Base-by-base conservation (phyloP, 2,113 vertebrate genomes). In the Sisor rabdophorus region DNA sequence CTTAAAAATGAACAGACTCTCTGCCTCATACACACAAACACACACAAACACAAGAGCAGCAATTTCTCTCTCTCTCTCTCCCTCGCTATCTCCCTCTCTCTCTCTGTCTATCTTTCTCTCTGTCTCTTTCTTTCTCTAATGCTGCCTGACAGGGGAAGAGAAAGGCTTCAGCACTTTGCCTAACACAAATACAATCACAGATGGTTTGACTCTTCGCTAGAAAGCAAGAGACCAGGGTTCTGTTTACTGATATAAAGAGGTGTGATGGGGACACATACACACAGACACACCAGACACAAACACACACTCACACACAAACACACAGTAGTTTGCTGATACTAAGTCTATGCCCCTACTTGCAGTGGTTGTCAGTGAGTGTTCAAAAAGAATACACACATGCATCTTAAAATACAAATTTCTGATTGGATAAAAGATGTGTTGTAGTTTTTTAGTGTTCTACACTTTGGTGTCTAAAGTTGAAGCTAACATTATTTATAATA, bases 181-280 rank as follows among this genome's bases (percentile, higher is more conserved):
- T 90, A 83, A 91, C 89, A 90, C 90, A 87, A 86, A 87, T 86
- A 88, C 81, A 83, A 73, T 87, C 86, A 82, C 90, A 90, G 89
- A 90, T 91, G 89, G 89, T 90, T 89, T 89, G 80, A 78, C 79
- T 89, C 86, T 78, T 74, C 59, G 56, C 80, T 83, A 77, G 81
- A 84, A 87, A 81, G 82, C 84, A 84, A 86, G 83, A 63, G 48
- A 87, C 83, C 81, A 75, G 79, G 71, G 83, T 72, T 77, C 73
- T 59, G 32, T 85, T 86, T 80, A 28, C 83, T 17, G 83, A 85
- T 78, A 85, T 78, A 86, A 76, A 75, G 75, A 89, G 61, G 88
- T 89, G 90, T 84, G 88, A 91, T 82, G 83, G 86, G 81, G 76
- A 82, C 55, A 50, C 32, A 73, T 47, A 78, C 67, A 60, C n/a